These are phyloP conservation scores for Gastrophryne carolinensis DNA, from an alignment of 2,797 vertebrate species.

Conservation along the genomic window DNA sequence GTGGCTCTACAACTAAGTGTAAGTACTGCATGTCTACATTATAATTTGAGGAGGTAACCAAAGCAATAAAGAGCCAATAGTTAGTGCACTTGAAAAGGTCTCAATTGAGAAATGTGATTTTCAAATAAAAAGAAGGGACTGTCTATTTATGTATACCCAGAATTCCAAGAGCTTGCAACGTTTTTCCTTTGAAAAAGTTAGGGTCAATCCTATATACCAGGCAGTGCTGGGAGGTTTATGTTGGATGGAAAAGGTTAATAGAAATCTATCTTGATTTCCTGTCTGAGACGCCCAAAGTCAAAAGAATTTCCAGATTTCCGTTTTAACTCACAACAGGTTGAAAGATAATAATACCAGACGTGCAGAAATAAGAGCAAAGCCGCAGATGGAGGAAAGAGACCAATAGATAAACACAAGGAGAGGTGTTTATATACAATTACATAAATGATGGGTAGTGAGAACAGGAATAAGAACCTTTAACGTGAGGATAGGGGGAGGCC, in stretches of 20 bases:
- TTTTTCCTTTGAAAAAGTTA: neutral
- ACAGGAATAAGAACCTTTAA: neutral
- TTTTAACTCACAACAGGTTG: conserved; percentile 51
- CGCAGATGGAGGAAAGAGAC: conserved; percentile 29
- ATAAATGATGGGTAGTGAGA: neutral
- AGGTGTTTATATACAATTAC: conserved; percentile 6
- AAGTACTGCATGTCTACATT: too few relatives aligned
- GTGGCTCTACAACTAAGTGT: too few relatives aligned
- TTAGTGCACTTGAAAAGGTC: too few relatives aligned
- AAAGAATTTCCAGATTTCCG: conserved; percentile 47
- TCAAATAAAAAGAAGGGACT: too few relatives aligned
- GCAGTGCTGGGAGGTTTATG: neutral
- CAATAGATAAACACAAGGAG: rapidly evolving
- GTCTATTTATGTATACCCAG: too few relatives aligned
- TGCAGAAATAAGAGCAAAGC: conserved; percentile 56
- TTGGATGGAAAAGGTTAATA: conserved; percentile 27
- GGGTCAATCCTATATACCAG: too few relatives aligned
- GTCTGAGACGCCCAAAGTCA: conserved; percentile 29
- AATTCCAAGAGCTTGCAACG: too few relatives aligned
- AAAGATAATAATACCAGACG: conserved; percentile 49
- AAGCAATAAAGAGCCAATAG: too few relatives aligned
- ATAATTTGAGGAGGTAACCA: too few relatives aligned
- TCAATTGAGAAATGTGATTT: too few relatives aligned
- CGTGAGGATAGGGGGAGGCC: neutral
- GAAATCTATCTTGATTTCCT: conserved; percentile 28